Evolutionary conservation across 2,888 invertebrate species (phyloP).

Genomic region (Podotricha telesiphe): DNA sequence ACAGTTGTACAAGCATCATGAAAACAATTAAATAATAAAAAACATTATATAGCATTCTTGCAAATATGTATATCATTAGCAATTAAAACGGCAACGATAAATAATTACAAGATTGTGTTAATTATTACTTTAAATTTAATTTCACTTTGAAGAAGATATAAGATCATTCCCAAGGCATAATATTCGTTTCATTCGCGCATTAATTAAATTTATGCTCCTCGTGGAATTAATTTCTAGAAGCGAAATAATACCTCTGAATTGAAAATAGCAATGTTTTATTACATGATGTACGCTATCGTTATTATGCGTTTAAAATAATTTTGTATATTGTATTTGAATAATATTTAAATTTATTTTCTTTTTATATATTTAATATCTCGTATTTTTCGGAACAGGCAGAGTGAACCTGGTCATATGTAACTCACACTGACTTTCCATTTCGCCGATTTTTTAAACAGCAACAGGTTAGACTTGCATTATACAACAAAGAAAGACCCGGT

Average conservation of each 20-base stretch:
- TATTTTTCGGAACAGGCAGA: too few relatives aligned
- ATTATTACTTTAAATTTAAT: conserved; percentile 29
- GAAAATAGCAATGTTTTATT: conserved; percentile 26
- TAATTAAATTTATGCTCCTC: conserved; percentile 48
- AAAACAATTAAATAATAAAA: neutral
- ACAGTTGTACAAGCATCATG: neutral
- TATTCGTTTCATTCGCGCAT: conserved; percentile 43
- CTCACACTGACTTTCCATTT: too few relatives aligned
- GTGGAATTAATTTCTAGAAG: conserved; percentile 41
- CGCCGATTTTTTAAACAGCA: too few relatives aligned
- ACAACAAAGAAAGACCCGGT: too few relatives aligned
- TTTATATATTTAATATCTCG: neutral
- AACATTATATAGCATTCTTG: neutral
- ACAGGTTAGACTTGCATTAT: too few relatives aligned
- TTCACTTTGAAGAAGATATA: conserved; percentile 33
- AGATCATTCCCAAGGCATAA: conserved; percentile 40
- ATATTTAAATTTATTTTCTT: neutral
- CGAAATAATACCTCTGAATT: conserved; percentile 34
- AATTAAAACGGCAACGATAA: neutral
- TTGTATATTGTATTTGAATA: neutral
- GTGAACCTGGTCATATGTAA: too few relatives aligned
- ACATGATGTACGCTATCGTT: conserved; percentile 24
- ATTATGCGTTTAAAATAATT: neutral
- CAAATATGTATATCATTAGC: neutral
- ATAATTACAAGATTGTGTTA: conserved; percentile 17